phyloP scores from a whole-genome alignment of 2,888 invertebrate species.

The Galerucella nymphaeae region DNA sequence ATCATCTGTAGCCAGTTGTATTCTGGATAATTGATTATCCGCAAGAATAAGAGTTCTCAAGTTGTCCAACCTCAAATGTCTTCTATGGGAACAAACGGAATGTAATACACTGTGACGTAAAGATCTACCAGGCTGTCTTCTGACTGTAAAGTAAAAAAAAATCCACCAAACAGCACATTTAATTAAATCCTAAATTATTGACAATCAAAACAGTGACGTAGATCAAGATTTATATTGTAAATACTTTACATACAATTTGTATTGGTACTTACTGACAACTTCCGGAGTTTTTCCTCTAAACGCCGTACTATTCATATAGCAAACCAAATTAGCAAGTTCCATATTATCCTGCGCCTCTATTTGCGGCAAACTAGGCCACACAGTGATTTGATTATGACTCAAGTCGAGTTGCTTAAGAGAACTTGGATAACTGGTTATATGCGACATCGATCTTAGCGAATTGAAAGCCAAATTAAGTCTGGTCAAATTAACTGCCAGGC shows the following conservation, averaged over 20 bases:
- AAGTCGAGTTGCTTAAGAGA: conserved; percentile 91
- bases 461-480: conserved; percentile 94
- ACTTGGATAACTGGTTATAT: conserved; percentile 90
- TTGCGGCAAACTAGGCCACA: conserved; percentile 89
- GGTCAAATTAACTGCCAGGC: conserved; percentile 87
- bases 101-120: conserved; percentile 79
- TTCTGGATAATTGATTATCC: conserved; percentile 84
- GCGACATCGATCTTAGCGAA: conserved; percentile 81
- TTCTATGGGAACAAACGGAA: conserved; percentile 86
- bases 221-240: too few relatives aligned
- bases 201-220: too few relatives aligned
- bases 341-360: conserved; percentile 71
- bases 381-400: conserved; percentile 89
- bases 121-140: conserved; percentile 70
- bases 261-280: conserved; percentile 56
- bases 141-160: conserved; percentile 52
- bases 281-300: conserved; percentile 59
- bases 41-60: conserved; percentile 86
- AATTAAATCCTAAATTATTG: too few relatives aligned
- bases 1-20: conserved; percentile 85
- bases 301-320: conserved; percentile 66
- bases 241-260: background rate
- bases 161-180: too few relatives aligned
- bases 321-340: conserved; percentile 77
- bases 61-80: conserved; percentile 85